Evolutionary conservation across 2,888 invertebrate genomes (phyloP).

Genomic region (Colostygia pectinataria): DNA sequence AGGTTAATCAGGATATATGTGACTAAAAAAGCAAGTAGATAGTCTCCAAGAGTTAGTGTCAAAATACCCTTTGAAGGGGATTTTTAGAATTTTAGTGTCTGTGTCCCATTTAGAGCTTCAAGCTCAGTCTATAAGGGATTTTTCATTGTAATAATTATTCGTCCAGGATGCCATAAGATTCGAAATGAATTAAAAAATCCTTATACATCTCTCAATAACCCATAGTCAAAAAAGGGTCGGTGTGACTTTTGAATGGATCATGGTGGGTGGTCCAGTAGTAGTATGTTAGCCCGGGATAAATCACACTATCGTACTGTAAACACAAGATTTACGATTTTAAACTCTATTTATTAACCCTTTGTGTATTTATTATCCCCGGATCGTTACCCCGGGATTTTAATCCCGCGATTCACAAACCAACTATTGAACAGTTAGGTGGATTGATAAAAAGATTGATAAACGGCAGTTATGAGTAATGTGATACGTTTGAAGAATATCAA

Average conservation of each 20-base stretch:
- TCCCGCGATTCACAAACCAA: not conserved
- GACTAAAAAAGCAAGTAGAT: too few species aligned
- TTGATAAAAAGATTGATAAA: slow-evolving; percentile 26
- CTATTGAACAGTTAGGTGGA: slow-evolving; percentile 10
- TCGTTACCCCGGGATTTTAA: slow-evolving; percentile 2
- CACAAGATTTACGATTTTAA: slow-evolving; percentile 41
- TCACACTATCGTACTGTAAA: slow-evolving; percentile 30
- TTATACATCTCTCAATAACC: too few species aligned
- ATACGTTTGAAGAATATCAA: not conserved
- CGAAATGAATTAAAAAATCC: too few species aligned
- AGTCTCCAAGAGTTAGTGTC: too few species aligned
- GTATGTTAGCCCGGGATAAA: not conserved
- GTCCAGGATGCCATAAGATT: too few species aligned
- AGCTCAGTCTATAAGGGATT: too few species aligned
- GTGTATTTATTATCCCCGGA: slow-evolving; percentile 28
- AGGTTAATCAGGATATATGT: too few species aligned
- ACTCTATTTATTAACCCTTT: slow-evolving; percentile 50
- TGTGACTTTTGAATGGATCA: not conserved
- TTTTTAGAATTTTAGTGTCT: too few species aligned
- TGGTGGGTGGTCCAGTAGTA: not conserved
- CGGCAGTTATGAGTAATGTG: slow-evolving; percentile 3
- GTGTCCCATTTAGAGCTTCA: too few species aligned
- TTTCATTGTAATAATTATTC: too few species aligned
- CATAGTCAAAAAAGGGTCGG: not conserved
- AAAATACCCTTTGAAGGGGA: too few species aligned